phyloP scores from a whole-genome alignment of 2,113 vertebrate genomes.

The Corydoras maculifer region DNA sequence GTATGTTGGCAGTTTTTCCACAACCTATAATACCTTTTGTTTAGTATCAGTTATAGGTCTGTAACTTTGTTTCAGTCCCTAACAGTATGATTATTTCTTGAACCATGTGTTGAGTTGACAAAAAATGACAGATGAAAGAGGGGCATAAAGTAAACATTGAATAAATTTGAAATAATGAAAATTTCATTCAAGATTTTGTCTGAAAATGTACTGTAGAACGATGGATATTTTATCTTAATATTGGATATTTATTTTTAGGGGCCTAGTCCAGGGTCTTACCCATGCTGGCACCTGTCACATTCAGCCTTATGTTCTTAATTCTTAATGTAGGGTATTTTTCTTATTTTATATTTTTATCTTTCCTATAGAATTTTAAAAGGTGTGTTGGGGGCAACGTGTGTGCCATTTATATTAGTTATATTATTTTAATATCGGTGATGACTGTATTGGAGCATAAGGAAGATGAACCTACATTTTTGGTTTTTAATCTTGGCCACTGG shows the following conservation, averaged over 20 bases:
- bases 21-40: neutral
- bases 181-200: neutral
- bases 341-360: neutral
- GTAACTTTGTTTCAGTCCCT: constrained; percentile 53
- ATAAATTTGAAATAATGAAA: neutral
- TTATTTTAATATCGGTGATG: neutral
- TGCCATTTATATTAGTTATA: constrained; percentile 8
- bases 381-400: neutral
- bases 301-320: neutral
- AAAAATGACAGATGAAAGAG: neutral
- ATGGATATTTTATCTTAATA: neutral
- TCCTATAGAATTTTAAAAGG: neutral
- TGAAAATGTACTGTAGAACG: neutral
- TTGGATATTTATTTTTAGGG: neutral
- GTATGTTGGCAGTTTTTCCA: neutral
- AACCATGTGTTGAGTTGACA: constrained; percentile 51
- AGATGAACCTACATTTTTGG: neutral
- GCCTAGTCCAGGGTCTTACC: too few species aligned
- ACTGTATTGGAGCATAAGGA: neutral
- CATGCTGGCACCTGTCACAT: too few species aligned
- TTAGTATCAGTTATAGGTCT: neutral
- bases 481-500: neutral
- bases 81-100: constrained; percentile 67
- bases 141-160: neutral
- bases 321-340: constrained; percentile 22